Evolutionary conservation across 2,113 vertebrate species (phyloP), one percentile per base, ranked within the genome.

Genomic region (Callaeas wilsoni): DNA sequence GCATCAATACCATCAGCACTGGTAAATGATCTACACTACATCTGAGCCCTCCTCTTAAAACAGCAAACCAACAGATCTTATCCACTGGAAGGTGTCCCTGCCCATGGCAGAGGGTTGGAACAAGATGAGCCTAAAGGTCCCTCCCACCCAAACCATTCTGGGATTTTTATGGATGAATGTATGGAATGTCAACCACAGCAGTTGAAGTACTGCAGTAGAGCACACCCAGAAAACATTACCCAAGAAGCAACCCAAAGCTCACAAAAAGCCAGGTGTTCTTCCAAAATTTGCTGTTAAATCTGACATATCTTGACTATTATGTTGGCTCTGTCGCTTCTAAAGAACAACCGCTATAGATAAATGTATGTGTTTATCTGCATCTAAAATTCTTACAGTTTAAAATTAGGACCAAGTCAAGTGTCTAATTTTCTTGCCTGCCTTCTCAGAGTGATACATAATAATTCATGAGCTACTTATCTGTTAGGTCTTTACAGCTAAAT

Each of bases 241-340:
- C 35, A 35, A 53, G 57, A 55, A 46, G 52, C 23, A 47, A 20
- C 23, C 15, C 32, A 42, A 56, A 81, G 16, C 21, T 46, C 60
- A 42, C 46, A 56, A 19, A 73, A 56, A 52, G 10, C 9, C 6
- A 2, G 19, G 9, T 6, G 3, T 41, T 85, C 32, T 25, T 71
- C 35, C 8, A 32, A 42, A 57, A 8, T 8, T 8, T 53, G 18
- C 17, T 50, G 7, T 20, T 21, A 26, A 89, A 79, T 26, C n/a
- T 47, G 39, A 20, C 18, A 41, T 6, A 22, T 25, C 44, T 42
- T 59, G 20, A 63, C 21, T 4, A 8, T n/a, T 83, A 12, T 1
- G 3, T 44, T 10, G 1, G 16, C 13, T 83, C 16, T 59, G 37
- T 21, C 0, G 0, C n/a, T 77, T 73, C 60, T 50, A 21, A 90